Evolutionary conservation across 92 coral and sea anemone species (phyloP), one percentile per base, ranked within the genome.

Genomic region (Ricordea florida): DNA sequence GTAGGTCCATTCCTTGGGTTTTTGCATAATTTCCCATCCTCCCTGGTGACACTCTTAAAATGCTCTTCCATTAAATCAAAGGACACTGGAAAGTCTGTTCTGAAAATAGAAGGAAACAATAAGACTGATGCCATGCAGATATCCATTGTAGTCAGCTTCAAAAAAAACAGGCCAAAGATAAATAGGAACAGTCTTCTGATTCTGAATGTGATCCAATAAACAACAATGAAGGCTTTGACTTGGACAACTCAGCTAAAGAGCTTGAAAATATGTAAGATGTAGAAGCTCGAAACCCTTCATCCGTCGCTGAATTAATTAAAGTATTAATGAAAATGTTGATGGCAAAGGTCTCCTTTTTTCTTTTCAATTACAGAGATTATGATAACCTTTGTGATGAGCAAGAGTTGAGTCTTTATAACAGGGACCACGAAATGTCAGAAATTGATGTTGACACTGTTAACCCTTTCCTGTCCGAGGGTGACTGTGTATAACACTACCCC

Each of bases 81-180:
- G 87, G 81, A 26, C 87, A 82, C 82, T 82, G 87, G 87, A 82
- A 82, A 64, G 34, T 24, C 59, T 82, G 87, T 57, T 73, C 57
- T 63, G 82, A 82, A 64, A 80, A 41, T 36, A 72, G 69, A 73
- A 65, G 69, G 32, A 82, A 82, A 81, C 55, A 51, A 20, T 72
- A 63, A 73, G 49, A 57, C 75, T 61, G 61, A 62, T 61, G 76
- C 41, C 55, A 65, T 21, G 14, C 87, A 82, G 81, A 40, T 32
- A n/a, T 61, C 81, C 75, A 73, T 81, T 62, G 59, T 25, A 44
- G 87, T 69, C 65, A 58, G 68, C 80, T 81, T 71, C 40, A 20
- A 71, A 81, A n/a, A n/a, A 81, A 72, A 24, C 80, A 40, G 48
- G 66, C 81, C 52, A 72, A 72, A 61, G 49, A 72, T 62, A 47